Percentiles rank a stretch among this genome's conserved stretches.
phyloP scores from a whole-genome alignment of 2,113 vertebrate genomes.

The Sebastes schlegelii region DNA sequence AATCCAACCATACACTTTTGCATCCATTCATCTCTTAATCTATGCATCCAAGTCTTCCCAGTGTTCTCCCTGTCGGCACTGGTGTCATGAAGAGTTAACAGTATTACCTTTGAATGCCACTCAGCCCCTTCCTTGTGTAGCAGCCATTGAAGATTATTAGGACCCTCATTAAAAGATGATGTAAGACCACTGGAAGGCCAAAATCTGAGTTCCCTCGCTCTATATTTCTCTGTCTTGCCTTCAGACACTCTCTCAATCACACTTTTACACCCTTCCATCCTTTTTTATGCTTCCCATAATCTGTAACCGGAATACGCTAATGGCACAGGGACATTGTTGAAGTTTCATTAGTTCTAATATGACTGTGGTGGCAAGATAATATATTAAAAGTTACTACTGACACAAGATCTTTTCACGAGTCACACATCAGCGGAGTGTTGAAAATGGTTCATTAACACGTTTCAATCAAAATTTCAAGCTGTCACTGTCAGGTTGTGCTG shows the following conservation, averaged over 20 bases:
- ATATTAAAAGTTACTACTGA: not conserved
- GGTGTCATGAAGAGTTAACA: slow-evolving; percentile 63
- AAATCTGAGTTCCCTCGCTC: not conserved
- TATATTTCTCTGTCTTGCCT: slow-evolving; percentile 11
- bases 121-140: slow-evolving; percentile 30
- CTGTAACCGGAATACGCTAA: slow-evolving; percentile 9
- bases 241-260: slow-evolving; percentile 30
- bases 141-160: slow-evolving; percentile 62
- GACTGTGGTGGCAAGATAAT: slow-evolving; percentile 14
- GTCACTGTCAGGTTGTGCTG: not conserved
- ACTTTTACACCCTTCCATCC: slow-evolving; percentile 18
- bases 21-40: slow-evolving; percentile 46
- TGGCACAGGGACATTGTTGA: slow-evolving; percentile 17
- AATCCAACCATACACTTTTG: slow-evolving; percentile 49
- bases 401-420: slow-evolving; percentile 12
- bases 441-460: slow-evolving; percentile 17
- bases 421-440: slow-evolving; percentile 16
- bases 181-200: slow-evolving; percentile 58
- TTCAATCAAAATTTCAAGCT: slow-evolving; percentile 20
- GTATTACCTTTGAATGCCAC: slow-evolving; percentile 64
- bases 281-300: slow-evolving; percentile 25
- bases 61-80: slow-evolving; percentile 38
- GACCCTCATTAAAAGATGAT: slow-evolving; percentile 73
- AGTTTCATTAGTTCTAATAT: slow-evolving; percentile 27
- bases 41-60: slow-evolving; percentile 31